Evolutionary conservation across 30 jellyfish, hydroid and myxozoan species (phyloP), one percentile per base, ranked within the genome.

Genomic region (Nemopilema nomurai): DNA sequence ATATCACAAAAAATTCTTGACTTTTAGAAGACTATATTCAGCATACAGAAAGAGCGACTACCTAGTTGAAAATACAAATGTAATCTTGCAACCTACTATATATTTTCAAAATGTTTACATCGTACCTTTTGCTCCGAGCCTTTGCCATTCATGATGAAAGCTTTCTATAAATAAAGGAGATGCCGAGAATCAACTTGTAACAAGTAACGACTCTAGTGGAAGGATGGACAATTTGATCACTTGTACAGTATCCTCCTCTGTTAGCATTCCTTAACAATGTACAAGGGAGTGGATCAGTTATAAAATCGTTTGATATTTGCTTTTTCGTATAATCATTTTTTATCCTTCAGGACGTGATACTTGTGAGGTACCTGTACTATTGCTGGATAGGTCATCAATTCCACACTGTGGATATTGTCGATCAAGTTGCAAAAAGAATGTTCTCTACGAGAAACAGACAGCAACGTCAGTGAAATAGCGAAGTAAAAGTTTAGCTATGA

Each of bases 371-470:
- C 89, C 89, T 49, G 85, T n/a, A 19, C 89, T 25, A 28, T 71
- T 52, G 22, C 77, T 67, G 0, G 89, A 66, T 64, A 71, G n/a
- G 53, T 87, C 96, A 79, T 90, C 97, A 22, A 90, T 78, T 28
- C 97, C 97, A 70, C 91, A 69, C 62, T 89, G 97, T 28, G 65
- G 80, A 52, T 49, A 74, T 24, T 64, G 31, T 62, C 93, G 51
- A 74, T 77, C 87, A 25, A 89, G 62, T 33, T 75, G 86, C 85
- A 49, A 27, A 74, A 57, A 89, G 18, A 33, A 53, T 68, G 64
- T 67, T 26, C 62, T 68, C 96, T 89, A 77, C 21, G 41, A 72
- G 26, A 74, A 24, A 52, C 1, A 27, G 17, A 31, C 18, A 83
- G 74, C 26, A 57, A 17, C 25, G n/a, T n/a, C n/a, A n/a, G n/a